Evolutionary conservation across 2,888 invertebrate genomes (phyloP), one percentile per base, ranked within the genome.

Genomic region (Nymphalis urticae): DNA sequence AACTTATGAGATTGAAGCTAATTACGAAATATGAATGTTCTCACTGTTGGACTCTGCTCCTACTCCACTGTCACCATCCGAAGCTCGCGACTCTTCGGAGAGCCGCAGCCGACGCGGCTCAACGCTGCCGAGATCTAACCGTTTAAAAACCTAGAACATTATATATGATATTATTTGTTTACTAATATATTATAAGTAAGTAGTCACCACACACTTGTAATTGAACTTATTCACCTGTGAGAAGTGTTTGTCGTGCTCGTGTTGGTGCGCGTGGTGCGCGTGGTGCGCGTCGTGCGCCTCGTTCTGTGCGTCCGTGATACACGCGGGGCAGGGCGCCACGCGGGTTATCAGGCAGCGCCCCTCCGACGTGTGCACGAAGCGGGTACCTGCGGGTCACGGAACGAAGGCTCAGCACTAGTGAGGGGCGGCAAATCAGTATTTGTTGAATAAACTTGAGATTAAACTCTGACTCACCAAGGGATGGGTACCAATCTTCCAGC

Each of bases 401-500:
- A 13, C 6, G 8, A 21, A 8, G 13, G 8, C 42, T 19, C 42
- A 5, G 6, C 21, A 19, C 54, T 16, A 16, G 4, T 21, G 48
- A 16, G 5, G 13, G 6, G 21, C 9, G 27, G 9, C 1, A 4
- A 21, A 5, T 3, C 2, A 10, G 17, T 17, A 32, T 16, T 6
- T 42, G 1, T 32, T n/a, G 10, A 1, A 10, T 47, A 51, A 58
- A 21, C 19, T 2, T 48, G 27, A 7, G 9, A 10, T 13, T 13
- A 0, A 42, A 19, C 50, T 17, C 13, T 13, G 21, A 78, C 86
- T 84, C 63, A 93, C 94, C 94, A 66, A 98, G 91, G 0, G 98
- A 97, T 0, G 98, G 99, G 86, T 98, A 99, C 99, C 99, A 99
- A 88, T 99, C 99, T 85, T 99, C 99, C 0, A 99, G 92, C 62